Evolutionary conservation across 2,888 invertebrate genomes (phyloP).

Genomic region (Lottia scabra): DNA sequence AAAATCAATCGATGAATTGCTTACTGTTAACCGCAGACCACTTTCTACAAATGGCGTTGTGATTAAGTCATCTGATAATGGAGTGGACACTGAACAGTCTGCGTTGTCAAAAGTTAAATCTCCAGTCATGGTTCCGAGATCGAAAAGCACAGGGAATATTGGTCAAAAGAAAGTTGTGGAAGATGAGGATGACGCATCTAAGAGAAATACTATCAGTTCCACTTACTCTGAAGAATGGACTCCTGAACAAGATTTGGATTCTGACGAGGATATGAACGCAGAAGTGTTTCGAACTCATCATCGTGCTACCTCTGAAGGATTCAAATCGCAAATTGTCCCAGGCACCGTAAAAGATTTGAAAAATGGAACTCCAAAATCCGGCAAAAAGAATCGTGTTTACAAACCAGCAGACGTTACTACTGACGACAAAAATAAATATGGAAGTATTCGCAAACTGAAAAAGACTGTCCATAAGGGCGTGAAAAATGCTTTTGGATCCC

Average conservation of each 20-base stretch:
- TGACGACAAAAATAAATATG: constrained; percentile 40
- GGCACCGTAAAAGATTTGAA: constrained; percentile 43
- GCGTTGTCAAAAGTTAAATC: neutral
- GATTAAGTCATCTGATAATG: neutral
- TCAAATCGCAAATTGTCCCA: constrained; percentile 53
- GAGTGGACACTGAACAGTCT: neutral
- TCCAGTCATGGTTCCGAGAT: constrained; percentile 12
- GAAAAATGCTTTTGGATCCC: constrained; percentile 52
- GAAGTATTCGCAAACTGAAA: constrained; percentile 51
- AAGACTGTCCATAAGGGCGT: constrained; percentile 52
- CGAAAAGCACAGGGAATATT: neutral
- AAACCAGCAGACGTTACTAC: constrained; percentile 20
- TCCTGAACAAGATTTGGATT: constrained; percentile 56
- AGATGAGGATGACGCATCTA: neutral
- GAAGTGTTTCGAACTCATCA: constrained; percentile 22
- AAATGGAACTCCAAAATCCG: constrained; percentile 28
- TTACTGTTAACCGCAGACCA: constrained; percentile 6
- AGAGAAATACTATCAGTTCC: neutral
- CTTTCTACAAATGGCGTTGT: constrained; percentile 17
- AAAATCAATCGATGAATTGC: neutral
- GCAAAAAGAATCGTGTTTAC: neutral
- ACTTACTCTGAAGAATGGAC: constrained; percentile 50
- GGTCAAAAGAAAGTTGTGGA: constrained; percentile 1
- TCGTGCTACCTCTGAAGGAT: constrained; percentile 38
- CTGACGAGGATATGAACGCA: constrained; percentile 56